phyloP scores from a whole-genome alignment of 2,113 vertebrate species.

The Australoheros scitulus region DNA sequence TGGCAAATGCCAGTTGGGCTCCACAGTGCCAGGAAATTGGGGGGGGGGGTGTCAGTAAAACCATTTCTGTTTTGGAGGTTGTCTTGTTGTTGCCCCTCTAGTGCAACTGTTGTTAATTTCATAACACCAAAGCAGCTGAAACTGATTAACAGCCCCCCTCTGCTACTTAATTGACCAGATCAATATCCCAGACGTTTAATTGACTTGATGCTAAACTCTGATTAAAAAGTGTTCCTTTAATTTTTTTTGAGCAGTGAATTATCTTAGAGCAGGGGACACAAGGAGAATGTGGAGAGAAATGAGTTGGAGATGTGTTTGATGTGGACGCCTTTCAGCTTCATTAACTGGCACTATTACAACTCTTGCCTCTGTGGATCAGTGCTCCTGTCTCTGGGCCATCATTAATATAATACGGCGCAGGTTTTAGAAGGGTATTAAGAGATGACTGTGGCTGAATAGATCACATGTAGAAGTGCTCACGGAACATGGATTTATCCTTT shows the following conservation, averaged over 20 bases:
- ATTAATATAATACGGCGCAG: conserved; percentile 56
- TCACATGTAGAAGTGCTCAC: conserved; percentile 41
- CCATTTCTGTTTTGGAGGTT: too few relatives aligned
- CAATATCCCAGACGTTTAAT: too few relatives aligned
- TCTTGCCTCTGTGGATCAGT: conserved; percentile 41
- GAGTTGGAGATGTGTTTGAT: conserved; percentile 47
- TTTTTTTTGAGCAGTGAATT: not conserved
- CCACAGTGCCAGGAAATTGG: too few relatives aligned
- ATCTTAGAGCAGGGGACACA: conserved; percentile 33
- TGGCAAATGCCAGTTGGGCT: too few relatives aligned
- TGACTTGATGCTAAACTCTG: too few relatives aligned
- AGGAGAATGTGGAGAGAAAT: conserved; percentile 41
- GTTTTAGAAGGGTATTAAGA: conserved; percentile 69
- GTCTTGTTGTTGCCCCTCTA: too few relatives aligned
- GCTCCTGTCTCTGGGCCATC: conserved; percentile 49
- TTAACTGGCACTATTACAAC: conserved; percentile 47
- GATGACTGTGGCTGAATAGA: conserved; percentile 55
- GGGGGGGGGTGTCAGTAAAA: too few relatives aligned
- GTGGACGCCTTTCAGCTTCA: conserved; percentile 61
- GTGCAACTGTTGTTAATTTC: too few relatives aligned
- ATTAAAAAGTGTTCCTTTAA: too few relatives aligned
- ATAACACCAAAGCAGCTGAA: too few relatives aligned
- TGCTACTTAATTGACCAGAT: too few relatives aligned
- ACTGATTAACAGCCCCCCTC: too few relatives aligned
- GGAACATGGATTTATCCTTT: conserved; percentile 48